Evolutionary conservation across 2,888 invertebrate genomes (phyloP).

Genomic region (Griposia aprilina): DNA sequence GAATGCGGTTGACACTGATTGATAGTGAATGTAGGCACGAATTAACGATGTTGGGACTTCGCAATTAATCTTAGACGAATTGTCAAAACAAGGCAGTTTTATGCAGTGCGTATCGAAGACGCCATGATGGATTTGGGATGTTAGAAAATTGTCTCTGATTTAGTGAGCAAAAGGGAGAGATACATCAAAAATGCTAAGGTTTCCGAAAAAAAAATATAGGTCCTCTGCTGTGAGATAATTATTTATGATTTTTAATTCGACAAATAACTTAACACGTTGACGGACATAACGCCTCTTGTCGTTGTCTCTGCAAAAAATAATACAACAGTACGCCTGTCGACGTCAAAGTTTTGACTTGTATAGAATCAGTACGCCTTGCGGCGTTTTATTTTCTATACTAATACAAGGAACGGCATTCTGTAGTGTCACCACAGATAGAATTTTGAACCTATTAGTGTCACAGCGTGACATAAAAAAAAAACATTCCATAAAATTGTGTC

Average conservation of each 20-base stretch:
- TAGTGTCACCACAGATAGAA: no score
- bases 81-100: slow-evolving; percentile 52
- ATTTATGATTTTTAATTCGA: not conserved
- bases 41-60: slow-evolving; percentile 38
- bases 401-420: no score
- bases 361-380: no score
- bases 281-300: no score
- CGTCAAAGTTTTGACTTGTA: no score
- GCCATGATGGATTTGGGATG: slow-evolving; percentile 7
- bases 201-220: not conserved
- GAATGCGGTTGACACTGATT: slow-evolving; percentile 53
- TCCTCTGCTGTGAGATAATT: not conserved
- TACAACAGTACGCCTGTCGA: no score
- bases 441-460: no score
- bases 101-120: slow-evolving; percentile 24
- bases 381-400: no score
- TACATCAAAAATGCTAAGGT: not conserved
- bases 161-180: not conserved
- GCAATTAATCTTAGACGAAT: slow-evolving; percentile 47
- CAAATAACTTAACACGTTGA: not conserved
- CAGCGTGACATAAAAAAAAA: no score
- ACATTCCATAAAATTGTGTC: no score
- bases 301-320: no score
- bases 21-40: slow-evolving; percentile 30
- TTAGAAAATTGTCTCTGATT: not conserved